These are phyloP conservation scores for Melanerpes formicivorus DNA, from an alignment of 2,113 vertebrate species.

Conservation along the genomic window DNA sequence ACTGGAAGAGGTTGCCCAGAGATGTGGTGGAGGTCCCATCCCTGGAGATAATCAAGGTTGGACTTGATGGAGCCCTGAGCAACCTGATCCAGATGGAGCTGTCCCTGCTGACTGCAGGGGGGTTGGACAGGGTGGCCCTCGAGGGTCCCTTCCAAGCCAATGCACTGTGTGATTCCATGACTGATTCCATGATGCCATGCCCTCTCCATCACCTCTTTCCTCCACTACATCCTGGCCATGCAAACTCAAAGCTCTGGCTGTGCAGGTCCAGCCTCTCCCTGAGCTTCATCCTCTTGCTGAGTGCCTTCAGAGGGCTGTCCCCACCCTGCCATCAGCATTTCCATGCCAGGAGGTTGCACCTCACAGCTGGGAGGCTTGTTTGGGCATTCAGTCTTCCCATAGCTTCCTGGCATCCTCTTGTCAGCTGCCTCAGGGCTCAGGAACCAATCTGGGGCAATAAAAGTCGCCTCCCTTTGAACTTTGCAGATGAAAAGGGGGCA, in stretches of 20 bases:
- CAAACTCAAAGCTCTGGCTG: neutral
- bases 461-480: neutral
- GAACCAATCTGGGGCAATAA: neutral
- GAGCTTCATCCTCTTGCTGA: neutral
- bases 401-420: neutral
- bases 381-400: neutral
- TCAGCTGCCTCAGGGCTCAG: neutral
- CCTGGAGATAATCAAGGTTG: no score
- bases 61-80: no score
- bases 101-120: no score
- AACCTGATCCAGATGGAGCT: no score
- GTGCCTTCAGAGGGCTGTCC: neutral
- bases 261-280: neutral
- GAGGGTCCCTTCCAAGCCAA: no score
- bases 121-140: no score
- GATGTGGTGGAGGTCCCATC: no score
- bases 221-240: fast-evolving
- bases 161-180: no score
- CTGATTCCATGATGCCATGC: no score
- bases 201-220: neutral
- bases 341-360: neutral
- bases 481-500: neutral
- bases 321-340: neutral
- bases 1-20: no score
- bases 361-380: neutral